These are phyloP conservation scores for Ganaspis sp. DNA, from an alignment of 1,140 invertebrate species.

Conservation along the genomic window DNA sequence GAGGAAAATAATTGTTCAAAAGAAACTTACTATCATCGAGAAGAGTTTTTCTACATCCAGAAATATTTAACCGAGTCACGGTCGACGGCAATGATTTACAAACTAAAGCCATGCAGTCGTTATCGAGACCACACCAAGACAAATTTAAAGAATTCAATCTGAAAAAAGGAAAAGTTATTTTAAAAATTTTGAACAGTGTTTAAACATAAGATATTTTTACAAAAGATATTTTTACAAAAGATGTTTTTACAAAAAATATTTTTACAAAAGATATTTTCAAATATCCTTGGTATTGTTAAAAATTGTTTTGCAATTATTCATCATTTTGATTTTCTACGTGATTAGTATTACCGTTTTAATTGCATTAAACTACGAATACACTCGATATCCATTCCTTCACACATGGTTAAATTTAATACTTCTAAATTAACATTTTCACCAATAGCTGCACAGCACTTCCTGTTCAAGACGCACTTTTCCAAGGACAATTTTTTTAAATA, in stretches of 20 bases:
- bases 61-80: slow-evolving; percentile 86
- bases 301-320: too few species aligned
- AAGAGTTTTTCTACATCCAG: slow-evolving; percentile 86
- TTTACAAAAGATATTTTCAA: neutral
- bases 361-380: slow-evolving; percentile 80
- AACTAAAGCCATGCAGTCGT: slow-evolving; percentile 79
- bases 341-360: slow-evolving; percentile 81
- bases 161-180: slow-evolving; percentile 58
- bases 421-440: slow-evolving; percentile 82
- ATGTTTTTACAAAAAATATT: too few species aligned
- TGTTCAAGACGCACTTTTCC: slow-evolving; percentile 84
- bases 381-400: slow-evolving; percentile 79
- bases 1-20: too few species aligned
- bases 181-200: neutral
- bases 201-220: too few species aligned
- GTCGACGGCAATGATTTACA: slow-evolving; percentile 80
- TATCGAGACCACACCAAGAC: slow-evolving; percentile 86
- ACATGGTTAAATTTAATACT: slow-evolving; percentile 86
- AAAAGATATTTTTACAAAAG: too few species aligned
- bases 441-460: slow-evolving; percentile 80
- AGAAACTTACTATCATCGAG: slow-evolving; percentile 85
- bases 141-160: slow-evolving; percentile 87
- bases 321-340: too few species aligned
- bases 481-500: slow-evolving; percentile 88
- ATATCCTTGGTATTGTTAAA: too few species aligned